Conservation (phyloP, 2,888 invertebrate genomes). For the Entomobrya proxima region DNA sequence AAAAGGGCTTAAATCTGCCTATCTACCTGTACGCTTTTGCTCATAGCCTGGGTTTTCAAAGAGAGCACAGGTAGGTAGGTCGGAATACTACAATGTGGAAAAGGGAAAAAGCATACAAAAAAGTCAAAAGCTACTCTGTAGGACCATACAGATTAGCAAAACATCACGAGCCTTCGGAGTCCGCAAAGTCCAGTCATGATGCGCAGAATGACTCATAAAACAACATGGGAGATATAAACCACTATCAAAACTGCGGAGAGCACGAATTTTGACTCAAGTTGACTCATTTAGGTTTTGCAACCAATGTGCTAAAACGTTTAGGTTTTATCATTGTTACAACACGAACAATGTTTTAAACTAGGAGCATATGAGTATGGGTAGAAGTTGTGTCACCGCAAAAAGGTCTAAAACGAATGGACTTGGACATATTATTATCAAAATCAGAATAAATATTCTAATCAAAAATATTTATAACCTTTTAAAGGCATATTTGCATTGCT, state of each 20-base stretch:
- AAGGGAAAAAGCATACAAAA: background rate
- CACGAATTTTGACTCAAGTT: conserved; percentile 39
- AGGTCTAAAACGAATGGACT: no score
- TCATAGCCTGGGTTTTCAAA: background rate
- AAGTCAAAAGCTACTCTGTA: background rate
- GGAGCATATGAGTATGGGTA: no score
- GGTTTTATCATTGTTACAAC: background rate
- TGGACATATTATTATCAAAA: no score
- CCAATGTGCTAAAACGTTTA: background rate
- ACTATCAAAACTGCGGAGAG: conserved; percentile 22
- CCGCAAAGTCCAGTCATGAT: conserved; percentile 1
- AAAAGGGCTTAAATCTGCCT: background rate
- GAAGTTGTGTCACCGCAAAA: no score
- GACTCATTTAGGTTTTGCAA: background rate
- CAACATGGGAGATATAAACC: background rate
- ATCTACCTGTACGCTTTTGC: conserved; percentile 1
- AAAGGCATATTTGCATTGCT: background rate
- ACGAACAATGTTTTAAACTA: background rate
- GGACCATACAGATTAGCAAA: no score
- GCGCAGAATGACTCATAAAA: conserved; percentile 1
- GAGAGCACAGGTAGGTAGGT: background rate
- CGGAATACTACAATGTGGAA: no score
- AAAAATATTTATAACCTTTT: background rate
- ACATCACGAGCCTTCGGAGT: no score
- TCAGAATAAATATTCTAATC: no score